Percentiles rank a stretch among this genome's conserved stretches.
Conservation (phyloP, 2,113 vertebrate species). For the Polyodon spathula region DNA sequence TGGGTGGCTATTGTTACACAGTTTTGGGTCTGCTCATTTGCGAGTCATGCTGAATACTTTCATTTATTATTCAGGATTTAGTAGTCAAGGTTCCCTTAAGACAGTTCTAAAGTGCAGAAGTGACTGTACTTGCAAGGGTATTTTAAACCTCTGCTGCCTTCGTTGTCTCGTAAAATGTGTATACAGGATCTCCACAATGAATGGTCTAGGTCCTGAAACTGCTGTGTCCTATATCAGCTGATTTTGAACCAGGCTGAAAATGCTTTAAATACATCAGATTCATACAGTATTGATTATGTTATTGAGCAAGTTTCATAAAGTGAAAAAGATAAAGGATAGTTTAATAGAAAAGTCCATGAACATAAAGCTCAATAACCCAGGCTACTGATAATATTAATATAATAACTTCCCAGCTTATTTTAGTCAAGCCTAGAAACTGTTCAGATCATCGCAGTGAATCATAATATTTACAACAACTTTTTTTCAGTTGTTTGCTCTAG, state of each 20-base stretch:
- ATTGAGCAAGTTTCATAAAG: conserved; percentile 5
- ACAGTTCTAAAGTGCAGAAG: not conserved
- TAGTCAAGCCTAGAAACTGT: too few species aligned
- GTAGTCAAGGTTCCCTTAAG: not conserved
- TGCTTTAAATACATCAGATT: not conserved
- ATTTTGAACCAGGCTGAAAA: conserved; percentile 1
- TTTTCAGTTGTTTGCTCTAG: too few species aligned
- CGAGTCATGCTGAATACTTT: too few species aligned
- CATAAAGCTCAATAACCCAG: not conserved
- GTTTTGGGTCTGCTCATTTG: too few species aligned
- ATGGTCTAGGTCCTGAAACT: not conserved
- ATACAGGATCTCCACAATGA: not conserved
- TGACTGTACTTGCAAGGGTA: not conserved
- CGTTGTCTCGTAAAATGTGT: not conserved
- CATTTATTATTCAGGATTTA: too few species aligned
- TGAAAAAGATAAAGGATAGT: not conserved
- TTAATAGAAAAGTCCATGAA: conserved; percentile 6
- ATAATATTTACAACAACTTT: too few species aligned
- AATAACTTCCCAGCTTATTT: not conserved
- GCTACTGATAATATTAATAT: too few species aligned
- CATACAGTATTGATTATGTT: conserved; percentile 8
- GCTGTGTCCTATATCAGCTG: not conserved
- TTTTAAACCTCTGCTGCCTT: not conserved
- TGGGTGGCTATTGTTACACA: too few species aligned
- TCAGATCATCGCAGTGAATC: too few species aligned